These are phyloP conservation scores for Catharus fuscescens DNA, from an alignment of 2,113 vertebrate species.

Conservation along the genomic window DNA sequence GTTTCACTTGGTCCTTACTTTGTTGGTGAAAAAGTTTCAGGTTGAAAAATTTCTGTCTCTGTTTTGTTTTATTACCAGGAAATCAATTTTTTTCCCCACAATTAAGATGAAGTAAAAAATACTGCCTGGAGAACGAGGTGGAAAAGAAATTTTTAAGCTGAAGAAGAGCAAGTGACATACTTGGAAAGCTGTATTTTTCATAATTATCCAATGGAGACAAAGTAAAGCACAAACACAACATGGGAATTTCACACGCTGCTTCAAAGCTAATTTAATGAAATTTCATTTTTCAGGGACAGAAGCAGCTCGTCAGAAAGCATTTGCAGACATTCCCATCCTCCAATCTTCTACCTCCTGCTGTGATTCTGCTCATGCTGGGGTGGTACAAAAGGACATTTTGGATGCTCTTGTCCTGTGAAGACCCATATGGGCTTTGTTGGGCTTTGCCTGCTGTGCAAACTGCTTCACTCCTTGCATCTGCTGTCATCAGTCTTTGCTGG, in stretches of 20 bases:
- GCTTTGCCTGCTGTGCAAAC: neutral
- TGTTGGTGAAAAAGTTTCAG: neutral
- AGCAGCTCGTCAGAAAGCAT: neutral
- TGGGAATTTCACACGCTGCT: neutral
- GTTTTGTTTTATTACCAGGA: neutral
- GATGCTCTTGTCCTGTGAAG: neutral
- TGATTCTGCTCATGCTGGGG: rapidly evolving
- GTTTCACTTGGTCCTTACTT: neutral
- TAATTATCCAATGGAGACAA: conserved; percentile 58
- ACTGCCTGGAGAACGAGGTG: neutral
- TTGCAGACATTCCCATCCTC: neutral
- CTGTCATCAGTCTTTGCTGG: neutral
- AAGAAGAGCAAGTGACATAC: neutral
- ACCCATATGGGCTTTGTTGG: rapidly evolving
- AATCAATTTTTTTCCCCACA: neutral
- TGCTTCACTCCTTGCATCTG: neutral
- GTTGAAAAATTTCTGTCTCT: neutral
- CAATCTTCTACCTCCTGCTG: rapidly evolving
- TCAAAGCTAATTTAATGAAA: conserved; percentile 35
- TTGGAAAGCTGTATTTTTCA: conserved; percentile 41
- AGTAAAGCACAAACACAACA: neutral
- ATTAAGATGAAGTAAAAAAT: conserved; percentile 6
- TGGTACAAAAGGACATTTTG: neutral
- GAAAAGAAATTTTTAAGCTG: neutral
- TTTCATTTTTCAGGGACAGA: conserved; percentile 17